These are phyloP conservation scores for Columbina picui DNA, from an alignment of 2,113 vertebrate species.

Conservation along the genomic window DNA sequence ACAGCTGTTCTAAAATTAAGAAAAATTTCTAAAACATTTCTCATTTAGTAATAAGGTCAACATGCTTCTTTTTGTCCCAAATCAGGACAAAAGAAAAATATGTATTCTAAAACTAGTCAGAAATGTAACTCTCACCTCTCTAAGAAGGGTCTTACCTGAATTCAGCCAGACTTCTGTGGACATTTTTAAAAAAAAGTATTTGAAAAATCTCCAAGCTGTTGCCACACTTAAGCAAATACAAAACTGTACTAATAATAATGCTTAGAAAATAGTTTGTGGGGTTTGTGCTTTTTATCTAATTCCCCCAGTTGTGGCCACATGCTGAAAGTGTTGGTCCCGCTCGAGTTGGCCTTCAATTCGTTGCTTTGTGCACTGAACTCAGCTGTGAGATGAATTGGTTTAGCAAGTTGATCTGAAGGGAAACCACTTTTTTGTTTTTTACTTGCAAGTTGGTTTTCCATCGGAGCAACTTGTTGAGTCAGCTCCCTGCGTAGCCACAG, in stretches of 20 bases:
- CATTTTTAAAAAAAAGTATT: background rate
- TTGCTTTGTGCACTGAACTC: background rate
- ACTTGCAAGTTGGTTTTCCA: background rate
- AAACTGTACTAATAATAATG: background rate
- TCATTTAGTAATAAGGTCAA: background rate
- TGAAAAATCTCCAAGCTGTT: background rate
- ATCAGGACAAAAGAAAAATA: background rate
- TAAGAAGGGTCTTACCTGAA: background rate
- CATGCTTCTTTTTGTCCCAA: background rate
- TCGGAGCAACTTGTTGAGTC: background rate
- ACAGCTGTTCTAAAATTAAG: background rate
- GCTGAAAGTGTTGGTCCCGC: background rate
- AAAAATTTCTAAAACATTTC: background rate
- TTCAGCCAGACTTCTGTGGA: background rate
- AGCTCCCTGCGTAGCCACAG: rapidly evolving
- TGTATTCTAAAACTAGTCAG: background rate
- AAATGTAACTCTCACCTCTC: background rate
- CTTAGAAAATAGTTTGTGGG: background rate
- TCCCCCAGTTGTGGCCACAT: no score
- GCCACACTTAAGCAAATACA: background rate
- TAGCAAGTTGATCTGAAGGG: background rate
- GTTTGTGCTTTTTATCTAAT: background rate
- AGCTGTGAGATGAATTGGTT: background rate
- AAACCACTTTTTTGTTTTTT: background rate
- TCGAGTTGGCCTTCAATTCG: background rate